Base-by-base conservation (phyloP, 2,113 vertebrate genomes). In the Malurus melanocephalus region DNA sequence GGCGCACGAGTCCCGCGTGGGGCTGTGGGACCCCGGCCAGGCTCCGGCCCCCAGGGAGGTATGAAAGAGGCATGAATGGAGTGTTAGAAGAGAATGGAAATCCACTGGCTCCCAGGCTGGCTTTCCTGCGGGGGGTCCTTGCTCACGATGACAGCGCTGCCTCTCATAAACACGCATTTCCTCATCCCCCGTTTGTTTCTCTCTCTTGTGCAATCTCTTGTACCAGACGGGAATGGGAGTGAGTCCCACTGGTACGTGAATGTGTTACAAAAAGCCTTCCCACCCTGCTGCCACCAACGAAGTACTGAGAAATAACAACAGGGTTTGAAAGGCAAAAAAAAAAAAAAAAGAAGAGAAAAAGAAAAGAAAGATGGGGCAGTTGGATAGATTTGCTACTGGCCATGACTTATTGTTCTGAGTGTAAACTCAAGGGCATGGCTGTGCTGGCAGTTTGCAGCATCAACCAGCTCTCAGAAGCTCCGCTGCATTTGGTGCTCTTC, bases 171-270 rank as follows among this genome's bases (percentile, higher is more conserved):
- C 92, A 95, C 12, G 38, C 74, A 56, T 95, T 95, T 94, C 94
- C 93, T 94, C 94, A 95, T 93, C 93, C 71, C 88, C 88, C 49
- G 27, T 93, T 95, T 95, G 90, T 94, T 94, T 85, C 95, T 88
- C 38, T 72, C 86, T 94, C 92, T 95, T 96, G 94, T 96, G 94
- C 93, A 96, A 96, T 93, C 91, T 88, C 93, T 87, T 87, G 93
- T 94, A 91, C 94, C 93, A 96, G 92, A 88, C 88, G 16, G 93
- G 90, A 82, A 88, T 92, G 90, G 93, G 90, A 95, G 74, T 16
- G 84, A 90, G 88, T 94, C 90, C 93, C 88, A 66, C 33, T 55
- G 94, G 92, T 93, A 93, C 90, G 9, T 77, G 86, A 95, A 90
- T 94, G 88, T 85, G 86, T 94, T 93, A 88, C 87, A 92, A 69